Evolutionary conservation across 2,113 vertebrate species (phyloP), one percentile per base, ranked within the genome.

Genomic region (Urocolius indicus): DNA sequence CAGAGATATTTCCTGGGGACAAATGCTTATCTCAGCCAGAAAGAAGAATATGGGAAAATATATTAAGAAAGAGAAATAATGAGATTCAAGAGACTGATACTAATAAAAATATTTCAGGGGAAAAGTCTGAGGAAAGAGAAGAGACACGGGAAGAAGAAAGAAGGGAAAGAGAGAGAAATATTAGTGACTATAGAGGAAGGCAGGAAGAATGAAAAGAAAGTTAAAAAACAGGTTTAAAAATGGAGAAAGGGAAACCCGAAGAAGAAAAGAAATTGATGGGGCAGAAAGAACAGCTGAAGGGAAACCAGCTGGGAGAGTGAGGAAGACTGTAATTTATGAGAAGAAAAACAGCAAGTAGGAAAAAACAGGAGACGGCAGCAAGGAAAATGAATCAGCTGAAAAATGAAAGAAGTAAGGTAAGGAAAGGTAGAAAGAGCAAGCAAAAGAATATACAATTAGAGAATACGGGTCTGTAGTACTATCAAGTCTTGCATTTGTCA

Each of bases 1-100:
- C 95, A 92, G 63, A 54, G 62, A 30, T 38, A 48, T 79, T 90
- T 95, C 85, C 72, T 63, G 72, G 63, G 75, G 93, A 88, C 59
- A 86, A 83, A 86, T 77, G 68, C 79, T 96, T 84, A 88, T 78
- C 82, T 91, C 36, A 58, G 61, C 79, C 74, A 88, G 75, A 77
- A 90, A 74, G 24, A 34, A 90, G 85, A 83, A 69, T 75, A 68
- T 10, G n/a, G 27, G 68, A 74, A 94, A 83, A 65, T 41, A 57
- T 5, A 48, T 32, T 52, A 68, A 78, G 63, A 91, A 80, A 34
- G 52, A 36, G 63, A 77, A 95, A 90, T 68, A 84, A 71, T 24
- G 36, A 79, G 52, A 65, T 52, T 87, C 61, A 66, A 80, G 82
- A 83, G 26, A 49, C 2, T 6, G 65, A 67, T 4, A 5, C 20